A percentile compares a stretch with the other conserved stretches of the same genome.
Evolutionary conservation across 2,888 invertebrate species (phyloP).

Genomic region (Catocala nupta): DNA sequence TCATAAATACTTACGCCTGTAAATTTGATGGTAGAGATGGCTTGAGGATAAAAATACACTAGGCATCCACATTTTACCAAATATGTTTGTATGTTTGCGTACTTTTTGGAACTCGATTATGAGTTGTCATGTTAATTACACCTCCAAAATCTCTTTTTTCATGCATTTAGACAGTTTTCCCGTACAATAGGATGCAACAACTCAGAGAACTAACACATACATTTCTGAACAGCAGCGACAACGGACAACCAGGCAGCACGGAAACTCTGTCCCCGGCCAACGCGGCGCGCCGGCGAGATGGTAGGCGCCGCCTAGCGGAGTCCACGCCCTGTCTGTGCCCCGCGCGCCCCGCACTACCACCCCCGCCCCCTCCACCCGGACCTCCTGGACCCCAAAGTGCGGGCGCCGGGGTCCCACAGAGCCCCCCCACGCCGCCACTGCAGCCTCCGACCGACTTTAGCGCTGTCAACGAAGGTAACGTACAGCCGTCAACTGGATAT

Average conservation of each 20-base stretch:
- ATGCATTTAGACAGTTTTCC: too few species aligned
- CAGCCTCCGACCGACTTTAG: slow-evolving; percentile 73
- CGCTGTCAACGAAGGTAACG: slow-evolving; percentile 85
- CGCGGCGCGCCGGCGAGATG: slow-evolving; percentile 59
- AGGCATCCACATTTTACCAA: too few species aligned
- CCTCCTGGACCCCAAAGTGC: slow-evolving; percentile 13
- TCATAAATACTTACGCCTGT: too few species aligned
- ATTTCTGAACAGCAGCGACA: slow-evolving; percentile 76
- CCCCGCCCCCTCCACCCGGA: slow-evolving; percentile 68
- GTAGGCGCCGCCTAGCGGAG: slow-evolving; percentile 72
- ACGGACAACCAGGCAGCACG: slow-evolving; percentile 71
- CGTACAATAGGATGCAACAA: too few species aligned
- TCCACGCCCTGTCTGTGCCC: slow-evolving; percentile 78
- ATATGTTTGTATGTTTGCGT: too few species aligned
- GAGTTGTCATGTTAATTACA: too few species aligned
- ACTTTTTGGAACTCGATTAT: too few species aligned
- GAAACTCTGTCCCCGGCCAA: slow-evolving; percentile 68
- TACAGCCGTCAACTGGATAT: slow-evolving; percentile 74
- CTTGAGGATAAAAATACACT: too few species aligned
- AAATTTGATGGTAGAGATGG: too few species aligned
- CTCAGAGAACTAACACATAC: slow-evolving; percentile 6
- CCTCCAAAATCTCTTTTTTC: too few species aligned
- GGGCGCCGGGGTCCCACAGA: slow-evolving; percentile 26
- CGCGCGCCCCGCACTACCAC: slow-evolving; percentile 70
- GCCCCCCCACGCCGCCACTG: slow-evolving; percentile 27